Conservation (phyloP, 2,113 vertebrate species). For the Lepus timidus region DNA sequence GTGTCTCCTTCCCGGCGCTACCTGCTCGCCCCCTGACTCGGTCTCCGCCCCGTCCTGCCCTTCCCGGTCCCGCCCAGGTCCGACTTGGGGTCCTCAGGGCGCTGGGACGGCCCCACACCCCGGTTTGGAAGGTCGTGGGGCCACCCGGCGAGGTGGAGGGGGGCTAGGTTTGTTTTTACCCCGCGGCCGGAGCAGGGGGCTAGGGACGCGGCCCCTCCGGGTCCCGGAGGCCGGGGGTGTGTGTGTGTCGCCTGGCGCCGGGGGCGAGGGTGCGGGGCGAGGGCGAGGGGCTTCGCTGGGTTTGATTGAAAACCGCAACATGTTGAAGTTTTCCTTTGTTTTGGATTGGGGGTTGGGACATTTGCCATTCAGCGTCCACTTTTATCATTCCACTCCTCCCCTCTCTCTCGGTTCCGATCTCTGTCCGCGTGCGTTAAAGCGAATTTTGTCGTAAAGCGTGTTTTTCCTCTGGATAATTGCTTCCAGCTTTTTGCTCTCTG, state of each 20-base stretch:
- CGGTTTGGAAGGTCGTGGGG: neutral
- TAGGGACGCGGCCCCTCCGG: neutral
- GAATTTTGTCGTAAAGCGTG: constrained; percentile 28
- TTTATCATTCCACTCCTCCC: neutral
- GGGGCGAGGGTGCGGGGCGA: constrained; percentile 46
- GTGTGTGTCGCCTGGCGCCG: neutral
- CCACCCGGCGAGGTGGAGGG: neutral
- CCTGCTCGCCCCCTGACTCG: constrained; percentile 48
- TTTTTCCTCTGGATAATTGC: constrained; percentile 9
- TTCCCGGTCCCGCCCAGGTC: constrained; percentile 25
- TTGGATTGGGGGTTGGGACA: constrained; percentile 46
- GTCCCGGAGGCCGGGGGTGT: neutral
- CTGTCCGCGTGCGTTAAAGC: neutral
- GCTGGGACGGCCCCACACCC: neutral
- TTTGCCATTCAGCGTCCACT: neutral
- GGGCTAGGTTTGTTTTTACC: neutral
- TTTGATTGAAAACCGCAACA: constrained; percentile 81
- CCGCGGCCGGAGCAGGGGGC: rapidly evolving
- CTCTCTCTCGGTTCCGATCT: neutral
- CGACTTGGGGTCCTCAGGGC: neutral
- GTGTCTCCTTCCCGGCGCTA: constrained; percentile 64
- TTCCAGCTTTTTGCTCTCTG: constrained; percentile 57
- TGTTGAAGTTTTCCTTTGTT: constrained; percentile 79
- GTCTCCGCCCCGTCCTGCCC: constrained; percentile 20
- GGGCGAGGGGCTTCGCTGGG: neutral